Conservation (phyloP, 2,797 vertebrate species). For the Chelmon rostratus region DNA sequence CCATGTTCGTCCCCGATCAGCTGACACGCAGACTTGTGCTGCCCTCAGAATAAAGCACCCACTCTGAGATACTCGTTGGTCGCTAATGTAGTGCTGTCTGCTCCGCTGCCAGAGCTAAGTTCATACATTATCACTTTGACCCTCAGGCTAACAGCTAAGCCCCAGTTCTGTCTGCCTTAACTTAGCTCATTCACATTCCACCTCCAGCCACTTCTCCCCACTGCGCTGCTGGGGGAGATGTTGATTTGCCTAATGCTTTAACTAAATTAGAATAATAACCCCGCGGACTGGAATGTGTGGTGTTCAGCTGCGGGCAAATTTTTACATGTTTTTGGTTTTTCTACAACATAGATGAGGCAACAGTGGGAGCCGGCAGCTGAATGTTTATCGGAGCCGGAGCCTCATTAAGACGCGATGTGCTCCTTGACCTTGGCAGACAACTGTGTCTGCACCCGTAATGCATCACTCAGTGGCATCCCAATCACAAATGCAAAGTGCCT, state of each 20-base stretch:
- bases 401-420: slow-evolving; percentile 67
- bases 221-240: slow-evolving; percentile 63
- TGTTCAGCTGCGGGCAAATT: slow-evolving; percentile 46
- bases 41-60: slow-evolving; percentile 39
- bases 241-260: slow-evolving; percentile 79
- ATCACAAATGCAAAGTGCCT: slow-evolving; percentile 56
- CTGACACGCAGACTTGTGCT: slow-evolving; percentile 48
- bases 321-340: slow-evolving; percentile 45
- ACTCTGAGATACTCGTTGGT: slow-evolving; percentile 56
- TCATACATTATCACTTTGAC: slow-evolving; percentile 82
- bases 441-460: slow-evolving; percentile 45
- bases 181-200: slow-evolving; percentile 78
- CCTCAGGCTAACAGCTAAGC: slow-evolving; percentile 78
- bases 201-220: slow-evolving; percentile 64
- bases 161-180: slow-evolving; percentile 83
- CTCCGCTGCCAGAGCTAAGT: slow-evolving; percentile 72
- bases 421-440: slow-evolving; percentile 69
- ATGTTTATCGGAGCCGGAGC: slow-evolving; percentile 53
- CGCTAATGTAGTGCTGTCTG: slow-evolving; percentile 73
- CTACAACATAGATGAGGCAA: slow-evolving; percentile 30
- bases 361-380: slow-evolving; percentile 27
- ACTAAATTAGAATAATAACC: slow-evolving; percentile 77
- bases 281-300: slow-evolving; percentile 58
- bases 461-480: slow-evolving; percentile 38
- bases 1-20: slow-evolving; percentile 45